Percentiles rank a stretch among this genome's conserved stretches.
These are phyloP conservation scores for Hyla sarda DNA, from an alignment of 2,113 vertebrate genomes.

Conservation along the genomic window DNA sequence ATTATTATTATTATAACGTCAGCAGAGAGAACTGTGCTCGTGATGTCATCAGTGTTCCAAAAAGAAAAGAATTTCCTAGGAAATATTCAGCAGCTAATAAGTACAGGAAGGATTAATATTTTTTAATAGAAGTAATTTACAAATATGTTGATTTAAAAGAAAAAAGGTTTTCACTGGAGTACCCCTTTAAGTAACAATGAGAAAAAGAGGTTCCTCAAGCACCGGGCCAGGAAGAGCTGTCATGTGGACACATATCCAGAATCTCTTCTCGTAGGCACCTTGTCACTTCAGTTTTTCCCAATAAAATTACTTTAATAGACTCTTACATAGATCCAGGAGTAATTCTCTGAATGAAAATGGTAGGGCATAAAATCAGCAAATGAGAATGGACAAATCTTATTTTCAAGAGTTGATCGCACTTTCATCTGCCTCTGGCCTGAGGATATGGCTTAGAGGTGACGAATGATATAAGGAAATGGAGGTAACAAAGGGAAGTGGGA, in stretches of 20 bases:
- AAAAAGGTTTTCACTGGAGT: too few relatives aligned
- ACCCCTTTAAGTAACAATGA: too few relatives aligned
- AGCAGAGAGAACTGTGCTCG: too few relatives aligned
- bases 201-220: neutral
- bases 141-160: too few relatives aligned
- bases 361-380: neutral
- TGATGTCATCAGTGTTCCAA: too few relatives aligned
- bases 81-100: too few relatives aligned
- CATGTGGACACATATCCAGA: neutral
- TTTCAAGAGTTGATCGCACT: neutral
- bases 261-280: neutral
- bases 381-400: neutral
- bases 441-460: neutral
- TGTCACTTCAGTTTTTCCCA: neutral
- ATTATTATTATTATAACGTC: too few relatives aligned
- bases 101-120: too few relatives aligned
- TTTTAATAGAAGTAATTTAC: too few relatives aligned
- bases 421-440: neutral
- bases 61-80: too few relatives aligned
- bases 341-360: too few relatives aligned
- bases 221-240: neutral
- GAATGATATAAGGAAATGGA: neutral
- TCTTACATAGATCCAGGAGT: neutral
- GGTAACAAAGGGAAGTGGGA: neutral
- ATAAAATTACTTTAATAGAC: too few relatives aligned